Base-by-base conservation (phyloP, 2,113 vertebrate species). In the Etheostoma cragini region DNA sequence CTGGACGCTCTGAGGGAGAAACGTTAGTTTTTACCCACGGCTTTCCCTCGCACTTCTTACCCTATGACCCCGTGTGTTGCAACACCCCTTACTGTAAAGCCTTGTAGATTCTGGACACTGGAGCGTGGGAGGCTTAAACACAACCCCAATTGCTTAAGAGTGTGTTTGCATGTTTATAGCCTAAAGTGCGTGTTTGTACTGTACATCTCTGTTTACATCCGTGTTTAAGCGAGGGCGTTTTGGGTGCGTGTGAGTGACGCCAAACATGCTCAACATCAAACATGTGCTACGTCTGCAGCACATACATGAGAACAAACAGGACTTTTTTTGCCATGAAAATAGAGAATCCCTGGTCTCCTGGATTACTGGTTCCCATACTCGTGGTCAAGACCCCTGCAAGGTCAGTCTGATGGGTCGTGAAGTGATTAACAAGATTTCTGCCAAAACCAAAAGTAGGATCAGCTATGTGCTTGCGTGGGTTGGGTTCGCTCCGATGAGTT, bases 71-170 rank as follows among this genome's bases (percentile, higher is more conserved):
- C 5, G 17, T 67, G 78, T 91, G 88, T 91, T 90, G 86, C 82
- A 84, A 91, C 87, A 90, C 86, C 78, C 57, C 76, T 89, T 92
- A 93, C 90, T 86, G 88, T 92, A 93, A 94, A 81, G 33, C 24
- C 76, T 47, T 22, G 78, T 86, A 86, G 86, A 83, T 77, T 78
- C 17, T 90, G 86, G 82, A 92, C 80, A 38, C 53, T 57, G 72
- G 49, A 76, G 88, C 38, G 69, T 82, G 78, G 83, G 90, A 91
- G 79, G 82, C 64, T 30, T 68, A 79, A 86, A 79, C 49, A 75
- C 19, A 33, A 42, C 24, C 45, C 45, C 47, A 1, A 13, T n/a
- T 47, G 64, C 80, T 33, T 15, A 53, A 63, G 54, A 61, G 61
- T 46, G 47, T 49, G 33, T n/a, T 58, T 61, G 46, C 15, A 12